These are phyloP conservation scores for Eulemur rufifrons DNA, from an alignment of 2,113 vertebrate genomes.

Conservation along the genomic window DNA sequence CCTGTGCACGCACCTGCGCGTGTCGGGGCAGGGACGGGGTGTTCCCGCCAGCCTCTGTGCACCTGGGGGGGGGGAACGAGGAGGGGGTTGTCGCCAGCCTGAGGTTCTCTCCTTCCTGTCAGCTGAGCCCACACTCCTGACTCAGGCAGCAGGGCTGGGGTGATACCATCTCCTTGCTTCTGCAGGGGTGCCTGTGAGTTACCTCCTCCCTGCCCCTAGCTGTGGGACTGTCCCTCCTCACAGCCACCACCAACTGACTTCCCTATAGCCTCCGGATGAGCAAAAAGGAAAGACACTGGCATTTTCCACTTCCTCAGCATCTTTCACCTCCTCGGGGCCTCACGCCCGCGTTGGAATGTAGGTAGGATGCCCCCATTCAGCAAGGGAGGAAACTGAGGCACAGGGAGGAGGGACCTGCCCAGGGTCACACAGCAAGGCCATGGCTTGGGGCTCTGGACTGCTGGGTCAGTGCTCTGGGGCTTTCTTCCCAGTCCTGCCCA, in stretches of 20 bases:
- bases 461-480: not conserved
- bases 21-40: not conserved
- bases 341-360: not conserved
- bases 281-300: not conserved
- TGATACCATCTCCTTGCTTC: constrained; percentile 76
- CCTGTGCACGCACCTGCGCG: not conserved
- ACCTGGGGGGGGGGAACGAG: not conserved
- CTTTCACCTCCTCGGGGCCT: not conserved
- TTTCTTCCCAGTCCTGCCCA: not conserved
- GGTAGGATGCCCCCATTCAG: not conserved
- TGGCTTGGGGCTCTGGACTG: not conserved
- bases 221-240: not conserved
- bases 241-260: constrained; percentile 38
- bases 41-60: not conserved
- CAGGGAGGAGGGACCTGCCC: not conserved
- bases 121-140: not conserved
- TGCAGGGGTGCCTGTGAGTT: not conserved
- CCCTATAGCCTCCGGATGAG: not conserved
- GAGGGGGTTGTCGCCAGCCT: not conserved
- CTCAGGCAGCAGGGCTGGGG: not conserved
- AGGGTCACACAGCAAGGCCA: not conserved
- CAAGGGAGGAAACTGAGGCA: not conserved
- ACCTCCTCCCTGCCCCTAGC: not conserved
- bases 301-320: constrained; percentile 53
- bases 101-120: constrained; percentile 55